Evolutionary conservation across 2,797 vertebrate genomes (phyloP).

Genomic region (Karalla daura): DNA sequence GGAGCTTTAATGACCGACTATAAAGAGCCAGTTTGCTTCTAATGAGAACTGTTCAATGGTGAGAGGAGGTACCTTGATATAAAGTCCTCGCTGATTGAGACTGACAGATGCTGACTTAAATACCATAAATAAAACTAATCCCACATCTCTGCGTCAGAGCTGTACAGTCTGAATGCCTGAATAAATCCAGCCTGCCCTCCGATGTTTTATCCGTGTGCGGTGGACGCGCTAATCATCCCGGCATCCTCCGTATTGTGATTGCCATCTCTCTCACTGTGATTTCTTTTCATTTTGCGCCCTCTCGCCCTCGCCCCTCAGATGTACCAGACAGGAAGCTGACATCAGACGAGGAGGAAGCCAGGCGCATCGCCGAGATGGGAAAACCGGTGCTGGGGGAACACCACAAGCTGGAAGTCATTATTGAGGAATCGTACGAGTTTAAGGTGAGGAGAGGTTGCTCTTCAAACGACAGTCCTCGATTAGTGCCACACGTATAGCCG

Average conservation of each 20-base stretch:
- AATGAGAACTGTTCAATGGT: no score
- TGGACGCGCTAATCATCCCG: conserved; percentile 31
- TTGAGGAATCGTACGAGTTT: conserved; percentile 98
- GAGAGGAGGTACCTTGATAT: no score
- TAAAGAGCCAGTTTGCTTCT: no score
- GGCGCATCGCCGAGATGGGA: conserved; percentile 98
- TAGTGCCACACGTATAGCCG: background rate
- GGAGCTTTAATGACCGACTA: no score
- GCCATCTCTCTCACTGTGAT: conserved; percentile 11
- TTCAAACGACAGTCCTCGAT: conserved; percentile 19
- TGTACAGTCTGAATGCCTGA: conserved; percentile 1
- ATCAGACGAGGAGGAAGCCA: conserved; percentile 94
- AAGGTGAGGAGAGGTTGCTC: conserved; percentile 85
- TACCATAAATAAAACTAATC: conserved; percentile 4
- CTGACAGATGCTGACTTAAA: conserved; percentile 15
- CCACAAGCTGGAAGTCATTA: conserved; percentile 96
- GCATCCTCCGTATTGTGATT: conserved; percentile 18
- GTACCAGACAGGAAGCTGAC: conserved; percentile 92
- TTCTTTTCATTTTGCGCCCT: conserved; percentile 1
- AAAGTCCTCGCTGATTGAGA: background rate
- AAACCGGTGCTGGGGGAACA: conserved; percentile 94
- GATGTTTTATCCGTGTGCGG: conserved; percentile 31
- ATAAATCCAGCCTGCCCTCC: conserved; percentile 14
- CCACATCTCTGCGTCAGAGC: conserved; percentile 7
- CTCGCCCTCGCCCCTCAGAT: conserved; percentile 80